phyloP scores from a whole-genome alignment of 2,113 vertebrate genomes.

The Setophaga coronata region DNA sequence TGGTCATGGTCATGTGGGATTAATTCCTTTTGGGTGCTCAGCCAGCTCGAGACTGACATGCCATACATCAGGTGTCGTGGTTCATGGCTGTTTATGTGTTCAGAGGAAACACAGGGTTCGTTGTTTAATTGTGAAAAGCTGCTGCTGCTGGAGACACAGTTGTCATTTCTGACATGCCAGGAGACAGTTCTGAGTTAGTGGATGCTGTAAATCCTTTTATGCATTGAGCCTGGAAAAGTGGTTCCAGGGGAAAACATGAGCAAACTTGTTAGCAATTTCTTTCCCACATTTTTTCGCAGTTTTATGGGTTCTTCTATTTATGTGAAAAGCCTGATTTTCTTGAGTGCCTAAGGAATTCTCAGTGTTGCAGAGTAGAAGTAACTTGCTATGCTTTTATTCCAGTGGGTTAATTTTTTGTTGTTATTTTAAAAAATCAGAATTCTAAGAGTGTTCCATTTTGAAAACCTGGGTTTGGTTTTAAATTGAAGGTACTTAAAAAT shows the following conservation, averaged over 20 bases:
- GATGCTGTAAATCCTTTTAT: background rate
- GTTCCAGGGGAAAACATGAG: slow-evolving; percentile 6
- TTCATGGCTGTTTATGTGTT: background rate
- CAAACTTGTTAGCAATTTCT: background rate
- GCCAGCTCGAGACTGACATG: accelerated
- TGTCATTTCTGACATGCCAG: background rate
- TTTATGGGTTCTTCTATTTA: background rate
- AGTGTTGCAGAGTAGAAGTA: background rate
- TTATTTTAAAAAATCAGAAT: background rate
- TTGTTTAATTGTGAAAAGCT: background rate
- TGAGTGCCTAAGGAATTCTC: background rate
- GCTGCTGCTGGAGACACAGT: background rate
- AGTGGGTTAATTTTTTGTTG: background rate
- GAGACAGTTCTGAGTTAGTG: background rate
- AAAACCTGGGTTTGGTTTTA: background rate
- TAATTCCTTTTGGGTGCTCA: background rate
- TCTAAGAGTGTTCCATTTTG: background rate
- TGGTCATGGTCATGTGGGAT: background rate
- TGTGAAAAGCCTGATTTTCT: background rate
- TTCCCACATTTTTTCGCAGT: background rate
- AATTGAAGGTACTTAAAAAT: background rate
- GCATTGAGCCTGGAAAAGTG: background rate
- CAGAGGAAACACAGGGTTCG: background rate
- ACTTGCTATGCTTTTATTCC: background rate
- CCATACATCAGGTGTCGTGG: too few species aligned